Conservation (phyloP, 2,888 invertebrate species). For the Oligia strigilis region DNA sequence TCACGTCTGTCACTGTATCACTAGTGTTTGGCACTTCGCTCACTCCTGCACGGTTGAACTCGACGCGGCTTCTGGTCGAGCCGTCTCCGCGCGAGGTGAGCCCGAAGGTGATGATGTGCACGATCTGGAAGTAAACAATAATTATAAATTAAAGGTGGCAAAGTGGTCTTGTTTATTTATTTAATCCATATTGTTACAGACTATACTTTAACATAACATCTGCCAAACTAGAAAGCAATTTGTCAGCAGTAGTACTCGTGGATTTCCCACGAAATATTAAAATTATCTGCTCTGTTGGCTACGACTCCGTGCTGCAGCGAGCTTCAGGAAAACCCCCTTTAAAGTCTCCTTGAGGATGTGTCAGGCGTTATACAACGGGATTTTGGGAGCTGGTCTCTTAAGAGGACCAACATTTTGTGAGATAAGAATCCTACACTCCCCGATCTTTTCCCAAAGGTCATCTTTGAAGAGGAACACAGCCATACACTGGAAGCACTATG, state of each 20-base stretch:
- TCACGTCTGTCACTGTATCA: conserved; percentile 58
- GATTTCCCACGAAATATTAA: not conserved
- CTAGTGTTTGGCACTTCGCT: conserved; percentile 30
- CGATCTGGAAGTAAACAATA: conserved; percentile 70
- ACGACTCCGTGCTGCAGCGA: not conserved
- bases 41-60: conserved; percentile 70
- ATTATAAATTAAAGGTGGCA: not conserved
- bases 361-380: not conserved
- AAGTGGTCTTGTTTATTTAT: not conserved
- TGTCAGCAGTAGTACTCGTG: not conserved
- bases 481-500: not conserved
- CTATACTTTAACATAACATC: not conserved
- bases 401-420: not conserved
- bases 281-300: not conserved
- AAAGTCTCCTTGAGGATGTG: not conserved
- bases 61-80: conserved; percentile 72
- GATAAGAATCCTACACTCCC: not conserved
- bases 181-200: not conserved
- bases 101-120: conserved; percentile 75
- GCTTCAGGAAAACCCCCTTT: not conserved
- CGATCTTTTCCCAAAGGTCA: not conserved
- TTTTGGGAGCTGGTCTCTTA: not conserved
- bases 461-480: not conserved
- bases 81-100: conserved; percentile 70
- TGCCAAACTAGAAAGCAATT: not conserved